Evolutionary conservation across 2,888 invertebrate species (phyloP), one percentile per base, ranked within the genome.

Genomic region (Diarsia rubi): DNA sequence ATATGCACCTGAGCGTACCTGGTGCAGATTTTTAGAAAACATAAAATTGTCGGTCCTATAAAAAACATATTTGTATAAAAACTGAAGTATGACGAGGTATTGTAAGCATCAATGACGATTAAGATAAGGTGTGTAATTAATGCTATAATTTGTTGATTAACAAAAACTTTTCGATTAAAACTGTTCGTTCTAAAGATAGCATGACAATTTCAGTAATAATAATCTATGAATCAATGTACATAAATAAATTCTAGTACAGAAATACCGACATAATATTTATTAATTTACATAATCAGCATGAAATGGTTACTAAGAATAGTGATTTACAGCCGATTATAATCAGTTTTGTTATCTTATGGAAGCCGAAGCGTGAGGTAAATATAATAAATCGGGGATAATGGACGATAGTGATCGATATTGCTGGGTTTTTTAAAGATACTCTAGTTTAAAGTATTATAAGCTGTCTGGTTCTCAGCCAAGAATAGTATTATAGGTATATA

Each of bases 381-480:
- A 59, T 57, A 81, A 78, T 67, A 77, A 77, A 84, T 84, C 69
- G 67, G 45, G 75, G 71, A 83, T 84, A 78, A 77, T 73, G 67
- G 2, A 69, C 75, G 77, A 85, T 79, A 75, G 42, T 57, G 42
- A 57, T 19, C 47, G 62, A 73, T 73, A 80, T 27, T 37, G 19
- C 21, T 14, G 42, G 27, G 44, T 63, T 44, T 21, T 24, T 71
- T 16, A 21, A 47, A 63, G 54, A 79, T 71, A 76, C 27, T 52
- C 45, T 78, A 78, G 42, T 63, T 70, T 60, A 44, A 75, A 47
- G 45, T 54, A 16, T 62, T 70, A 47, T 54, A 31, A 62, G 44
- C 31, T 21, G 69, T 66, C 81, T 65, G 54, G n/a, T 62, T 52
- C 45, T 44, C 9, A 59, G 12, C 54, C 54, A 69, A 45, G 31